Percentiles rank a stretch among this genome's conserved stretches.
phyloP scores from a whole-genome alignment of 2,113 vertebrate species.

The Tragulus kanchil region DNA sequence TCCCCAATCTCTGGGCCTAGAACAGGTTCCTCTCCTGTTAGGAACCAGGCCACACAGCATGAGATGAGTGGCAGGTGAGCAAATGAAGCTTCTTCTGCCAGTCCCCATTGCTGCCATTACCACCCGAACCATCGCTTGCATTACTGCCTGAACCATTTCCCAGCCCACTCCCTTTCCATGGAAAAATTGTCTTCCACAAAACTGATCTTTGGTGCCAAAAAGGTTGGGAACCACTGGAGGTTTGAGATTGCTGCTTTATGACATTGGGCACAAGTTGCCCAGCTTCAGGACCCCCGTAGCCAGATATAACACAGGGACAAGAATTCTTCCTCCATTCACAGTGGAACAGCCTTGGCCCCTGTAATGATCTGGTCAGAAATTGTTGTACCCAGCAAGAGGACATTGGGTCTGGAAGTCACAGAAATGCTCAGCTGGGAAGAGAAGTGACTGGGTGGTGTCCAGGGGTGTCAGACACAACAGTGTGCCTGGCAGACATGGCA shows the following conservation, averaged over 20 bases:
- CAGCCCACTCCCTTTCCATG: rapidly evolving
- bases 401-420: neutral
- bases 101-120: neutral
- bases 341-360: neutral
- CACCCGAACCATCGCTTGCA: neutral
- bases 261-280: neutral
- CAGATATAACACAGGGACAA: neutral
- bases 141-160: neutral
- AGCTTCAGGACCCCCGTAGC: neutral
- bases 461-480: neutral
- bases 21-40: neutral
- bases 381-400: neutral
- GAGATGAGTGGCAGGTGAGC: neutral
- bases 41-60: neutral
- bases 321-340: neutral
- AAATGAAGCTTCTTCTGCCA: neutral
- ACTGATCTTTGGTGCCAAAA: neutral
- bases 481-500: neutral
- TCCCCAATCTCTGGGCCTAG: neutral
- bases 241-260: neutral
- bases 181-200: neutral
- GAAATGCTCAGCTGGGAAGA: neutral
- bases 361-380: neutral
- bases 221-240: neutral
- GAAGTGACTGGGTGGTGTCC: neutral